A percentile compares a stretch with the other conserved stretches of the same genome.
Conservation (phyloP, 2,888 invertebrate genomes). For the Mythimna loreyi region DNA sequence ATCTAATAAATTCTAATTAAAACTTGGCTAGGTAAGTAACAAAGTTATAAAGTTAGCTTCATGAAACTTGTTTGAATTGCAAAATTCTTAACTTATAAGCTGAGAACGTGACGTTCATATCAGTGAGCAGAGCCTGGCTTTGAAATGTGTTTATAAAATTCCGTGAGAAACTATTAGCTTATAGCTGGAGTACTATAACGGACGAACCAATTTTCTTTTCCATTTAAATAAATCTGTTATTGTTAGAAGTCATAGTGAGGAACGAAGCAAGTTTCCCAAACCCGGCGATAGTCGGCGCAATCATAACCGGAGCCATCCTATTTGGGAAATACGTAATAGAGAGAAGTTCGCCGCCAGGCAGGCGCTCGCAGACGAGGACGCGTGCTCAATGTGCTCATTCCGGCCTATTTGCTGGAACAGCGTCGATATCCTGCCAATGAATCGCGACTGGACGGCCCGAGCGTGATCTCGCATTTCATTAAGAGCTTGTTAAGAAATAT, state of each 20-base stretch:
- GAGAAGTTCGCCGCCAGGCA: slow-evolving; percentile 82
- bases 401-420: slow-evolving; percentile 79
- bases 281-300: slow-evolving; percentile 72
- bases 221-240: slow-evolving; percentile 60
- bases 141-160: slow-evolving; percentile 69
- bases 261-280: slow-evolving; percentile 71
- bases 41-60: slow-evolving; percentile 72
- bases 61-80: slow-evolving; percentile 78
- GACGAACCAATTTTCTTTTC: slow-evolving; percentile 55
- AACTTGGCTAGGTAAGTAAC: slow-evolving; percentile 73
- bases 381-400: slow-evolving; percentile 78
- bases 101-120: slow-evolving; percentile 75
- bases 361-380: slow-evolving; percentile 79
- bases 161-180: slow-evolving; percentile 57
- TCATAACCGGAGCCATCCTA: slow-evolving; percentile 81
- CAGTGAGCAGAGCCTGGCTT: slow-evolving; percentile 65
- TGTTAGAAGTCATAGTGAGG: slow-evolving; percentile 57
- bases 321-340: slow-evolving; percentile 81
- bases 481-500: slow-evolving; percentile 70
- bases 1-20: slow-evolving; percentile 75
- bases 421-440: slow-evolving; percentile 78
- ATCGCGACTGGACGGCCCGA: slow-evolving; percentile 73
- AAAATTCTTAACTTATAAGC: slow-evolving; percentile 76
- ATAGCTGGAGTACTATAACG: slow-evolving; percentile 29
- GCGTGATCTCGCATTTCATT: slow-evolving; percentile 83